Evolutionary conservation across 1,140 invertebrate species (phyloP).

Genomic region (Drosophila pruinosa): DNA sequence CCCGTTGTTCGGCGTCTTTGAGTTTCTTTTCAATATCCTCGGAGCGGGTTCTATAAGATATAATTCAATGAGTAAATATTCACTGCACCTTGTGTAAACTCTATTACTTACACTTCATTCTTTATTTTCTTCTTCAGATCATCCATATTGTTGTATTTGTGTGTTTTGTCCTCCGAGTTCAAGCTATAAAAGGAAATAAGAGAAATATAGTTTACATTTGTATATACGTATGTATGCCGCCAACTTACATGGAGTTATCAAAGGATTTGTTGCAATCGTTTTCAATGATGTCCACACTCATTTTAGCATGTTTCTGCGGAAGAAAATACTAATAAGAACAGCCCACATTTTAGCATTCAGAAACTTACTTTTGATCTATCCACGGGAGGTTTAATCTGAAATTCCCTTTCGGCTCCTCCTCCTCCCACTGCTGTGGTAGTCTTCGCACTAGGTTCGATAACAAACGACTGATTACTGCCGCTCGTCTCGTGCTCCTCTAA

Average conservation of each 20-base stretch:
- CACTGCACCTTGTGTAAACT: not conserved
- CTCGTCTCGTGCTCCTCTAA: conserved; percentile 75
- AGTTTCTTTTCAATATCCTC: conserved; percentile 82
- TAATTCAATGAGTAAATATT: not conserved
- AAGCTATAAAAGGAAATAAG: conserved; percentile 40
- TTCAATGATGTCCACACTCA: conserved; percentile 82
- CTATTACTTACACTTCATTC: conserved; percentile 77
- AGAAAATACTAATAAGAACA: not conserved
- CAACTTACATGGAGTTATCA: conserved; percentile 75
- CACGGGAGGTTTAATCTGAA: conserved; percentile 59
- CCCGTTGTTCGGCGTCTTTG: conserved; percentile 76
- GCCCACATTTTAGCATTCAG: not conserved
- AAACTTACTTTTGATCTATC: conserved; percentile 65
- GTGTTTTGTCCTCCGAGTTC: conserved; percentile 71
- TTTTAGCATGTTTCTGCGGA: conserved; percentile 78
- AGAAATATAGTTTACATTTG: not conserved
- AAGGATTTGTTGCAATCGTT: conserved; percentile 81
- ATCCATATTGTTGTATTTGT: conserved; percentile 77
- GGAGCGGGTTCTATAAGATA: conserved; percentile 62
- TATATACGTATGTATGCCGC: not conserved
- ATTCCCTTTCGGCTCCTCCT: conserved; percentile 25
- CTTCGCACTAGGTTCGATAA: conserved; percentile 55
- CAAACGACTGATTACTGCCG: conserved; percentile 66
- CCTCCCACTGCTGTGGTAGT: conserved; percentile 10
- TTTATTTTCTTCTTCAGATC: conserved; percentile 82